These are phyloP conservation scores for Lamprologus lemairii DNA, from an alignment of 2,113 vertebrate species.

Conservation along the genomic window DNA sequence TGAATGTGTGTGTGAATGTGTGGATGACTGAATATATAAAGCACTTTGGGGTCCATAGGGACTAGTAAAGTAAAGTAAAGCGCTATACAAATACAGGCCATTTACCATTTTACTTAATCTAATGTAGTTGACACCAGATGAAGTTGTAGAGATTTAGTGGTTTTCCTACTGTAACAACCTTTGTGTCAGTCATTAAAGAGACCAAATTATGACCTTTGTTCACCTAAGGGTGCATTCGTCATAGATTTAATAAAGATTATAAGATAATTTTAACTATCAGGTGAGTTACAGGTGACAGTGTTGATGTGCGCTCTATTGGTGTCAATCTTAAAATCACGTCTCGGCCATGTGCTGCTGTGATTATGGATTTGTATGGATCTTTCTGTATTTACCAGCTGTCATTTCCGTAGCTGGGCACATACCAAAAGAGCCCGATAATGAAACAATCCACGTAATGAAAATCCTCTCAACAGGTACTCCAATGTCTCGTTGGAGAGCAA, in stretches of 20 bases:
- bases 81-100: neutral
- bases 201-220: neutral
- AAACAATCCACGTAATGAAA: neutral
- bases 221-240: rapidly evolving
- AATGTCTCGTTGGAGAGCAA: neutral
- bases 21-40: rapidly evolving
- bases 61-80: rapidly evolving
- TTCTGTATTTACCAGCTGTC: neutral
- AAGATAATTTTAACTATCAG: neutral
- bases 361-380: neutral
- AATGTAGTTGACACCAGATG: neutral
- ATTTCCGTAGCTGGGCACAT: neutral
- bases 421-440: neutral
- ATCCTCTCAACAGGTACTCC: neutral
- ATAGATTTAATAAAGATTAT: neutral
- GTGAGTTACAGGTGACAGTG: neutral
- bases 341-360: neutral
- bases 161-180: neutral
- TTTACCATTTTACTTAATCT: neutral
- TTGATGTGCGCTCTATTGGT: neutral
- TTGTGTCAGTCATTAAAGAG: neutral
- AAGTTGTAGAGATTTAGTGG: neutral
- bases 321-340: neutral
- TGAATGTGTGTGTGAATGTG: rapidly evolving
- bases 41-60: rapidly evolving